These are phyloP conservation scores for Sylvia atricapilla DNA, from an alignment of 2,113 vertebrate species.

Conservation along the genomic window DNA sequence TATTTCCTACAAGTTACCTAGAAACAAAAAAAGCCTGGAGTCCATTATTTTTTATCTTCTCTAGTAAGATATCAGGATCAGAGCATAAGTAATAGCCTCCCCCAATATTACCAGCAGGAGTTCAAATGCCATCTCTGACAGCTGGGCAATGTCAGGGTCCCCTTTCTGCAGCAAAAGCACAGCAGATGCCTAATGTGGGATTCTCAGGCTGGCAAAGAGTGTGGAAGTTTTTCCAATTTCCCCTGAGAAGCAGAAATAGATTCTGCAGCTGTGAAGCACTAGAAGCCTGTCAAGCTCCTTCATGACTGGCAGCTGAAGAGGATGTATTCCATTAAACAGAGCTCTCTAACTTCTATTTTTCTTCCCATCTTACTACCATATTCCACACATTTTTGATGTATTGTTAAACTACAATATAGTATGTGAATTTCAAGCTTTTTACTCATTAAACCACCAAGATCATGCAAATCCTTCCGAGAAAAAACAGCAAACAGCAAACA, in stretches of 20 bases:
- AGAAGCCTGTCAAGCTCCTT: conserved; percentile 20
- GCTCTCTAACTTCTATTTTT: background rate
- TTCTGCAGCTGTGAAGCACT: conserved; percentile 33
- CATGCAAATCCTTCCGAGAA: background rate
- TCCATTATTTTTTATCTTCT: background rate
- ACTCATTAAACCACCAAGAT: background rate
- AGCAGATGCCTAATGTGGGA: conserved; percentile 8
- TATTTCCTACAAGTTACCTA: background rate
- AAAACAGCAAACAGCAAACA: background rate
- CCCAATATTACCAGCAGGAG: background rate
- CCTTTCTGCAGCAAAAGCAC: background rate
- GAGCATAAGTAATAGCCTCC: background rate
- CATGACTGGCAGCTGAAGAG: conserved; percentile 42
- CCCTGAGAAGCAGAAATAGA: conserved; percentile 35
- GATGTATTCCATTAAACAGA: conserved; percentile 10
- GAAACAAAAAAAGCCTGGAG: background rate
- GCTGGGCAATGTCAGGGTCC: conserved; percentile 17
- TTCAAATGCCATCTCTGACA: conserved; percentile 32
- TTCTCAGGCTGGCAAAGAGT: background rate
- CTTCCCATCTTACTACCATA: background rate
- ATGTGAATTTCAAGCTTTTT: background rate
- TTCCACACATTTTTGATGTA: background rate
- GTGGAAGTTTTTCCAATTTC: conserved; percentile 49
- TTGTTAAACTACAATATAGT: background rate
- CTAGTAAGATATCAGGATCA: background rate